These are phyloP conservation scores for Xenentodon cancila DNA, from an alignment of 2,797 vertebrate genomes.

Conservation along the genomic window DNA sequence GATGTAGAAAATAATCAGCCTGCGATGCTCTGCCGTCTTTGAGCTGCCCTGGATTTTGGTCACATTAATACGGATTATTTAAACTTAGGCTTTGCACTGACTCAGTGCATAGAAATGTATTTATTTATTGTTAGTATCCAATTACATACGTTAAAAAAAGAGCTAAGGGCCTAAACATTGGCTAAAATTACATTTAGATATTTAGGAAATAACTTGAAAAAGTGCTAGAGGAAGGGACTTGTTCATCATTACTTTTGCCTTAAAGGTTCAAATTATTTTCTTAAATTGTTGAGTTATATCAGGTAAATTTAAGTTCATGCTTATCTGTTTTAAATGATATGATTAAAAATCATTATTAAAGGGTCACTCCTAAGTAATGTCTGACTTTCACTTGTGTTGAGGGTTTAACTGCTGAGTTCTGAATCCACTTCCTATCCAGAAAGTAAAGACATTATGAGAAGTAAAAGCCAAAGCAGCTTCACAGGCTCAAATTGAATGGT, in stretches of 20 bases:
- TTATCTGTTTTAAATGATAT: too few relatives aligned
- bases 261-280: too few relatives aligned
- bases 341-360: too few relatives aligned
- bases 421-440: neutral
- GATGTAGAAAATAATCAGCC: slow-evolving; percentile 62
- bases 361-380: too few relatives aligned
- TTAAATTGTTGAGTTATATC: too few relatives aligned
- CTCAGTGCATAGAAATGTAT: slow-evolving; percentile 24
- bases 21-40: slow-evolving; percentile 46
- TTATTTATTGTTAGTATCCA: slow-evolving; percentile 3
- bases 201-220: neutral
- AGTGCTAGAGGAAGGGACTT: too few relatives aligned
- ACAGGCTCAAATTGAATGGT: slow-evolving; percentile 1
- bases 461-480: slow-evolving; percentile 16
- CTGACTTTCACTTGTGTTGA: neutral
- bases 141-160: slow-evolving; percentile 2
- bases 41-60: slow-evolving; percentile 50
- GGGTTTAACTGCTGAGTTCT: neutral
- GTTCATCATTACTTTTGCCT: too few relatives aligned
- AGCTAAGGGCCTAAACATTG: too few relatives aligned
- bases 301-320: too few relatives aligned
- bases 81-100: slow-evolving; percentile 33
- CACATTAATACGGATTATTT: slow-evolving; percentile 49
- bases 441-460: neutral
- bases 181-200: neutral